Evolutionary conservation across 2,888 invertebrate genomes (phyloP).

Genomic region (Sminthurides aquaticus): DNA sequence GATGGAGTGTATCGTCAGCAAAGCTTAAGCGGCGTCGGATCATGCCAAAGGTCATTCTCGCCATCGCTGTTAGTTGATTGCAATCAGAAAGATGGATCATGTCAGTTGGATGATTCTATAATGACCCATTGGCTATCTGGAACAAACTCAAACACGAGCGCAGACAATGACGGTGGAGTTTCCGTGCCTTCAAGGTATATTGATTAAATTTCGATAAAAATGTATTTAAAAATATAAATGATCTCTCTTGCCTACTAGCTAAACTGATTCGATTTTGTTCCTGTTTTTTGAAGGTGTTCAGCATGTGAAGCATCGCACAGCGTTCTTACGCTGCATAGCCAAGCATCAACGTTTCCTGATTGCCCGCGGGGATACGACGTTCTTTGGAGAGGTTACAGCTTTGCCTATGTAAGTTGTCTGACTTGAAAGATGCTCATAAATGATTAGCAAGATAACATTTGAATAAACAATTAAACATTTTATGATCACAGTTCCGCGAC

Average conservation of each 20-base stretch:
- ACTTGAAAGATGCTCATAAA: too few relatives aligned
- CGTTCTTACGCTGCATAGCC: slow-evolving; percentile 3
- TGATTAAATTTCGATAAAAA: too few relatives aligned
- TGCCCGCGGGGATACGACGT: slow-evolving; percentile 3
- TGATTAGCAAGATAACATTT: too few relatives aligned
- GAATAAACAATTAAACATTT: too few relatives aligned
- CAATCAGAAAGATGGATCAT: not conserved
- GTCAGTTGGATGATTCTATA: not conserved
- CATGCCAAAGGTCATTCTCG: slow-evolving; percentile 4
- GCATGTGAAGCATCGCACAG: slow-evolving; percentile 3
- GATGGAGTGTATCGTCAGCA: not conserved
- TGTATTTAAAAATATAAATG: too few relatives aligned
- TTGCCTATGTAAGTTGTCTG: slow-evolving; percentile 6
- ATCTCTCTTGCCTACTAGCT: too few relatives aligned
- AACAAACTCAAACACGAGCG: not conserved
- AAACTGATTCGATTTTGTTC: not conserved
- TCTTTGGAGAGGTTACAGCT: slow-evolving; percentile 6
- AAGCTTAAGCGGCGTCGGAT: not conserved
- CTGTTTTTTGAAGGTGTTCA: not conserved
- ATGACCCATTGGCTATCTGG: not conserved
- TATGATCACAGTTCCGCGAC: not conserved
- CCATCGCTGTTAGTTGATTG: slow-evolving; percentile 3
- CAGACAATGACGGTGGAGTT: not conserved
- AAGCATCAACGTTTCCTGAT: not conserved
- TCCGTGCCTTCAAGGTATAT: not conserved